Conservation (phyloP, 1,140 invertebrate genomes). For the Rhagoletis zephyria region DNA sequence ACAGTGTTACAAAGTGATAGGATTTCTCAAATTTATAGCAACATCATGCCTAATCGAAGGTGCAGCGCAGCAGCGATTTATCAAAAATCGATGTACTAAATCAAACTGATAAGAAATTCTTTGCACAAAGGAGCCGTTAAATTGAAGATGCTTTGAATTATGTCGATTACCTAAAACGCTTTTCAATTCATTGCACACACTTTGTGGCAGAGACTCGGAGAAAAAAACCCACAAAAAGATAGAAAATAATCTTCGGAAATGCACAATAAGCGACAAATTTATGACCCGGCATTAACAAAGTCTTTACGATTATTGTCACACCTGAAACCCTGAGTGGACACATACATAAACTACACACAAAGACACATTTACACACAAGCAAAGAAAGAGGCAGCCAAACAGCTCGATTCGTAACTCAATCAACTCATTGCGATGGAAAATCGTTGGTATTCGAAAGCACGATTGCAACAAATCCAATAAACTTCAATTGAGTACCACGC, state of each 20-base stretch:
- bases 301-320: conserved; percentile 59
- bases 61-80: neutral
- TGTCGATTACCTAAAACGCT: conserved; percentile 21
- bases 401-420: conserved; percentile 54
- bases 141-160: conserved; percentile 41
- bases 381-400: neutral
- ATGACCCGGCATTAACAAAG: conserved; percentile 58
- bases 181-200: conserved; percentile 50
- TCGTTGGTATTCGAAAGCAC: conserved; percentile 40
- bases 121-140: neutral
- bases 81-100: conserved; percentile 36
- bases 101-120: conserved; percentile 47
- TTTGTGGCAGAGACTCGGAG: neutral
- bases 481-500: conserved; percentile 55
- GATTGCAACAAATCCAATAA: conserved; percentile 58
- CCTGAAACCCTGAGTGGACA: conserved; percentile 55
- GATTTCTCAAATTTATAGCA: neutral
- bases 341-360: neutral
- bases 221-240: neutral
- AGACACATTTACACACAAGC: neutral
- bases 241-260: conserved; percentile 27
- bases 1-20: too few species aligned
- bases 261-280: conserved; percentile 56
- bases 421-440: conserved; percentile 50
- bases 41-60: neutral